A percentile compares a stretch with the other conserved stretches of the same genome.
These are phyloP conservation scores for Sciurus niger DNA, from an alignment of 2,113 vertebrate genomes.

Conservation along the genomic window DNA sequence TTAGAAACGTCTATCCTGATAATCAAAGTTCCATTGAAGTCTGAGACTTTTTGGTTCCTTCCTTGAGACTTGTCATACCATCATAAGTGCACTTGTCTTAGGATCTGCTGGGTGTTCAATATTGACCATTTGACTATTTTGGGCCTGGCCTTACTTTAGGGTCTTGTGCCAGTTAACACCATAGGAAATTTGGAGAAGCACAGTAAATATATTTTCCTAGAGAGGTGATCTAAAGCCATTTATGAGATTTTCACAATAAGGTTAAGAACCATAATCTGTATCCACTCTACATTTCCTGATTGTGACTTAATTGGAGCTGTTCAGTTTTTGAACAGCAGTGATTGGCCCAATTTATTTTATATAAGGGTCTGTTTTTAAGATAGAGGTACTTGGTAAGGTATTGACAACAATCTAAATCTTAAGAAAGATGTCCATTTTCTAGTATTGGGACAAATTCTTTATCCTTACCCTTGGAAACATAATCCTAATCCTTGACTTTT, in stretches of 20 bases:
- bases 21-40: background rate
- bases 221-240: background rate
- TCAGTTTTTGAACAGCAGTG: background rate
- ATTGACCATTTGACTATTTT: background rate
- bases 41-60: background rate
- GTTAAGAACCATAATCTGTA: background rate
- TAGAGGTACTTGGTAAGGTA: conserved; percentile 1
- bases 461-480: background rate
- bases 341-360: background rate
- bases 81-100: background rate
- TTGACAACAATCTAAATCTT: background rate
- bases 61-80: background rate
- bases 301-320: background rate
- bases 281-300: background rate
- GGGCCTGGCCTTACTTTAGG: background rate
- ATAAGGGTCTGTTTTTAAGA: background rate
- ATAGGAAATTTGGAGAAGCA: background rate
- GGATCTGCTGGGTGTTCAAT: background rate
- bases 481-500: conserved; percentile 13
- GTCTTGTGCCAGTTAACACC: background rate
- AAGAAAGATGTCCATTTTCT: background rate
- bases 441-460: background rate
- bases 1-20: background rate
- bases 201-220: background rate
- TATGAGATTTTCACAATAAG: background rate